A percentile compares a stretch with the other conserved stretches of the same genome.
phyloP scores from a whole-genome alignment of 2,888 invertebrate species.

The Phorcus lineatus region DNA sequence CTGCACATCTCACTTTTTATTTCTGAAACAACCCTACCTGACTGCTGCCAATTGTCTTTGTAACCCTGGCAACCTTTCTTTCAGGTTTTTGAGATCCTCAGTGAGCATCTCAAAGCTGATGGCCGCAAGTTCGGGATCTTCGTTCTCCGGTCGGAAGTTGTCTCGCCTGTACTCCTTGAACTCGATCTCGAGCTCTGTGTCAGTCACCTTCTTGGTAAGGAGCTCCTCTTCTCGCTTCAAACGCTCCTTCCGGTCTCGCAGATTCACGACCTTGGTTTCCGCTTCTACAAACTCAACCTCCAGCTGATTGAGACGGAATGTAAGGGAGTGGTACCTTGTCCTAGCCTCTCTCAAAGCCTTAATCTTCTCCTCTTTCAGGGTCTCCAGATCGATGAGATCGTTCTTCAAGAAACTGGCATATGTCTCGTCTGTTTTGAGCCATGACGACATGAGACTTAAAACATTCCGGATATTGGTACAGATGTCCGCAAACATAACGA shows the following conservation, averaged over 20 bases:
- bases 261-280: constrained; percentile 38
- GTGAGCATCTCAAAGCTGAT: constrained; percentile 62
- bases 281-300: constrained; percentile 56
- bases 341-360: constrained; percentile 54
- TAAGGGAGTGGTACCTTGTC: constrained; percentile 59
- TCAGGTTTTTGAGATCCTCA: constrained; percentile 57
- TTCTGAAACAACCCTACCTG: constrained; percentile 11
- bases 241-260: constrained; percentile 10
- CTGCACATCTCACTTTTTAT: too few relatives aligned
- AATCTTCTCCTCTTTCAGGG: constrained; percentile 54
- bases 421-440: constrained; percentile 68
- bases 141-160: constrained; percentile 45
- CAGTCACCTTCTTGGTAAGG: constrained; percentile 51
- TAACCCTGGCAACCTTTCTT: constrained; percentile 55
- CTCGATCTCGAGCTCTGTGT: constrained; percentile 63
- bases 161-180: constrained; percentile 62
- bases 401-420: constrained; percentile 63
- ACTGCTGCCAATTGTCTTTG: constrained; percentile 54
- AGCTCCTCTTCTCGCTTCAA: constrained; percentile 36
- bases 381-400: constrained; percentile 61
- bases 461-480: constrained; percentile 64
- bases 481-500: constrained; percentile 67
- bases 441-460: constrained; percentile 56
- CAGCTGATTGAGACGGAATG: constrained; percentile 59
- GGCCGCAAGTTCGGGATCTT: constrained; percentile 42